A percentile compares a stretch with the other conserved stretches of the same genome.
Evolutionary conservation across 2,888 invertebrate genomes (phyloP).

Genomic region (Chalcosyrphus nemorum): DNA sequence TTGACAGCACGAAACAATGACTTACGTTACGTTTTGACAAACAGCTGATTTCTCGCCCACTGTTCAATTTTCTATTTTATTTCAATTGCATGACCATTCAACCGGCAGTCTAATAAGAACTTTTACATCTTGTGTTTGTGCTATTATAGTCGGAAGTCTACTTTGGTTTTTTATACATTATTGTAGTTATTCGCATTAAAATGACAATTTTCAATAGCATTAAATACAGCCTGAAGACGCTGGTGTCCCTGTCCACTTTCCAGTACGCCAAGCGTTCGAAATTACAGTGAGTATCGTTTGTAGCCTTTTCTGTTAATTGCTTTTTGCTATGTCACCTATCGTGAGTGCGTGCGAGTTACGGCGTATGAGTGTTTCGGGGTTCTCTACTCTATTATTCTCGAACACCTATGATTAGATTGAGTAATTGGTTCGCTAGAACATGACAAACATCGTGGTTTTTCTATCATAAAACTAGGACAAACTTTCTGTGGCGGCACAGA

Average conservation of each 20-base stretch:
- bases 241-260: conserved; percentile 77
- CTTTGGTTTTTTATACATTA: background rate
- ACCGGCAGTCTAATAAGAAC: conserved; percentile 35
- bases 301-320: background rate
- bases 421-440: background rate
- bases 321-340: conserved; percentile 46
- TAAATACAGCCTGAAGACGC: conserved; percentile 74
- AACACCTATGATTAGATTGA: conserved; percentile 1
- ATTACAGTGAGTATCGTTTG: conserved; percentile 41
- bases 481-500: background rate
- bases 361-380: conserved; percentile 15
- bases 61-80: background rate
- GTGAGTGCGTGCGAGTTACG: conserved; percentile 35
- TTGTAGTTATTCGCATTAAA: background rate
- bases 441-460: no score
- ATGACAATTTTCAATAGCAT: conserved; percentile 74
- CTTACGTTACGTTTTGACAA: conserved; percentile 41
- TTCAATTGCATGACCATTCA: background rate
- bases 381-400: no score
- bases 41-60: conserved; percentile 12
- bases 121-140: background rate
- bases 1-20: no score
- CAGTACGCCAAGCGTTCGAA: conserved; percentile 76
- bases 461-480: conserved; percentile 1
- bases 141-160: background rate